Percentiles rank a stretch among this genome's conserved stretches.
Conservation (phyloP, 2,113 vertebrate species). For the Brachirus orientalis region DNA sequence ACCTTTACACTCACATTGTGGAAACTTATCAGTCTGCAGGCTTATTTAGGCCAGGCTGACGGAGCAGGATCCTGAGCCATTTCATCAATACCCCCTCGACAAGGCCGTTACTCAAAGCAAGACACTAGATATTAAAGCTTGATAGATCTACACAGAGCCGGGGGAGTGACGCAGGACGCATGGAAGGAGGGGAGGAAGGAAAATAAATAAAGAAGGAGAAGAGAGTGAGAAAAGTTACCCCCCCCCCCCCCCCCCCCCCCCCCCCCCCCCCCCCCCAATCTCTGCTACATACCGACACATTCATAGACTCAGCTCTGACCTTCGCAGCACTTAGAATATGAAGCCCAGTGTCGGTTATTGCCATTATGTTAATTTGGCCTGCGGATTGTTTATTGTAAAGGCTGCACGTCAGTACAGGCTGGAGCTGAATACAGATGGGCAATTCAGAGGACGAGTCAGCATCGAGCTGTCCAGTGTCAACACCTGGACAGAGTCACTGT, state of each 20-base stretch:
- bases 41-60: slow-evolving; percentile 82
- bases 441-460: slow-evolving; percentile 13
- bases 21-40: slow-evolving; percentile 82
- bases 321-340: slow-evolving; percentile 85
- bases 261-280: no score
- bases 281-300: slow-evolving; percentile 58
- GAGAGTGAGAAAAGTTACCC: not conserved
- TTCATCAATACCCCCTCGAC: slow-evolving; percentile 82
- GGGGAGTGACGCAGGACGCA: not conserved
- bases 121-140: slow-evolving; percentile 83
- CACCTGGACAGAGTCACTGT: slow-evolving; percentile 29
- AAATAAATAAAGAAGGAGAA: slow-evolving; percentile 48
- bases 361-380: slow-evolving; percentile 84
- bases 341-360: slow-evolving; percentile 70
- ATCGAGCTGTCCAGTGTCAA: slow-evolving; percentile 19
- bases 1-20: slow-evolving; percentile 84
- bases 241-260: no score
- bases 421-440: slow-evolving; percentile 73
- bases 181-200: not conserved
- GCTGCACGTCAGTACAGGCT: slow-evolving; percentile 52
- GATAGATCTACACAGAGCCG: slow-evolving; percentile 75
- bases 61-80: slow-evolving; percentile 75
- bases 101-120: slow-evolving; percentile 82
- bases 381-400: slow-evolving; percentile 79
- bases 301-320: slow-evolving; percentile 75